Conservation (phyloP, 2,113 vertebrate species). For the Cairina moschata region DNA sequence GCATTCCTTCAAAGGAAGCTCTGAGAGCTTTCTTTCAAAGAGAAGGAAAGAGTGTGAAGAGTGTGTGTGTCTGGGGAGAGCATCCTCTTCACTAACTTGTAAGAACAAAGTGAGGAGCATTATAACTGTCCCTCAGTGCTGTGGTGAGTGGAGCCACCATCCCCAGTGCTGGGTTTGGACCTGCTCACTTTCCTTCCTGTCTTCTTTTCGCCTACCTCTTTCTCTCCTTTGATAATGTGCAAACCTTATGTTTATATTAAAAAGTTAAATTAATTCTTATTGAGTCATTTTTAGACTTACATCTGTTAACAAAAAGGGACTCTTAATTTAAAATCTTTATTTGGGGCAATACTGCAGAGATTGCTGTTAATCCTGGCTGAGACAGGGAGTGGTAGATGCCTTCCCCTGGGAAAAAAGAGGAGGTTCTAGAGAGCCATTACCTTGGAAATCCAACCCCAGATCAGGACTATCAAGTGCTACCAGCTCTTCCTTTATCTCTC, state of each 20-base stretch:
- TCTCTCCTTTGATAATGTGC: not conserved
- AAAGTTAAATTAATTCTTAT: not conserved
- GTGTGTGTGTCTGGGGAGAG: not conserved
- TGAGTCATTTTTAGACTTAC: not conserved
- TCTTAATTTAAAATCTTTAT: not conserved
- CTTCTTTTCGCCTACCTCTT: not conserved
- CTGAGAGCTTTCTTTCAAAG: not conserved
- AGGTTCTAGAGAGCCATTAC: not conserved
- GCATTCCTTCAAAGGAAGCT: not conserved
- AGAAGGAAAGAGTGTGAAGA: not conserved
- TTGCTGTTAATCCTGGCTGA: not conserved
- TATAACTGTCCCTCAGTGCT: not conserved
- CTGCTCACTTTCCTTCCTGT: not conserved
- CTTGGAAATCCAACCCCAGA: not conserved
- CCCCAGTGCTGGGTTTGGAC: not conserved
- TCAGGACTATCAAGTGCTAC: not conserved
- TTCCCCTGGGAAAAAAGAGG: not conserved
- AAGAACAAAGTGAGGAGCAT: not conserved
- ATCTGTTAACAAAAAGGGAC: not conserved
- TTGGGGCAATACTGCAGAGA: not conserved
- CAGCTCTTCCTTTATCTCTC: not conserved
- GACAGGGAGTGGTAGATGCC: not conserved
- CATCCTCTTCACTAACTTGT: not conserved
- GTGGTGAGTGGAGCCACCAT: not conserved
- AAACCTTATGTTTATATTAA: not conserved